Evolutionary conservation across 2,113 vertebrate genomes (phyloP).

Genomic region (Cyprinodon brontotheroides): DNA sequence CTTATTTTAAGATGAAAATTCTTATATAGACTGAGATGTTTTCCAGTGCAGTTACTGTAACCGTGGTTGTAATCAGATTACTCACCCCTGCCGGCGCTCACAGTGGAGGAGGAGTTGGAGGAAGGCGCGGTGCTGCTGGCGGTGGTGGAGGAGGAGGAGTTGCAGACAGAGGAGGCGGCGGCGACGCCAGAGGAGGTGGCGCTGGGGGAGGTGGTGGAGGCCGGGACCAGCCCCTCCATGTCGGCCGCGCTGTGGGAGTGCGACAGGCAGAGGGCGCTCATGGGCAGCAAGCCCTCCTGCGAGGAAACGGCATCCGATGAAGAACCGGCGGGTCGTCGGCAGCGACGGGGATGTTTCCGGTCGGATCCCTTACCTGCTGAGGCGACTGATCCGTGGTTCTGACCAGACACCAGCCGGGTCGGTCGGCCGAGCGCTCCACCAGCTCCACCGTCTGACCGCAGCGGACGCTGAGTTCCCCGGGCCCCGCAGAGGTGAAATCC

Average conservation of each 20-base stretch:
- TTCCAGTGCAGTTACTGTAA: no score
- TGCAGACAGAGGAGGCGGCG: slow-evolving; percentile 68
- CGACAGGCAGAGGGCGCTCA: slow-evolving; percentile 92
- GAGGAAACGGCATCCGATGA: background rate
- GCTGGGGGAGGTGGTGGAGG: slow-evolving; percentile 53
- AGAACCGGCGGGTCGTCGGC: background rate
- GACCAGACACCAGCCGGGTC: slow-evolving; percentile 93
- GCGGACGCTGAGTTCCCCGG: slow-evolving; percentile 91
- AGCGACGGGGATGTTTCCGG: background rate
- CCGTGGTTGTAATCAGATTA: background rate
- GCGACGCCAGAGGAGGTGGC: slow-evolving; percentile 47
- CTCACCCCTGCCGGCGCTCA: slow-evolving; percentile 85
- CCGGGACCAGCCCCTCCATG: slow-evolving; percentile 93
- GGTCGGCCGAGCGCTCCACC: slow-evolving; percentile 88
- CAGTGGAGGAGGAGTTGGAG: slow-evolving; percentile 56
- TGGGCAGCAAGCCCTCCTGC: slow-evolving; percentile 92
- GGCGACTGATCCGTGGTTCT: slow-evolving; percentile 90
- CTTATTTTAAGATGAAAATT: no score
- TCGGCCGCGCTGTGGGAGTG: slow-evolving; percentile 95
- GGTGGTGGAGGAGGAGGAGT: slow-evolving; percentile 41
- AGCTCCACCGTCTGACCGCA: slow-evolving; percentile 97
- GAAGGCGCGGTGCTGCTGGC: slow-evolving; percentile 29
- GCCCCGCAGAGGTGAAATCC: slow-evolving; percentile 86
- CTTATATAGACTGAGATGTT: no score
- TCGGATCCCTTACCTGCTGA: slow-evolving; percentile 47